Conservation (phyloP, 2,797 vertebrate genomes). For the Crocidura indochinensis region DNA sequence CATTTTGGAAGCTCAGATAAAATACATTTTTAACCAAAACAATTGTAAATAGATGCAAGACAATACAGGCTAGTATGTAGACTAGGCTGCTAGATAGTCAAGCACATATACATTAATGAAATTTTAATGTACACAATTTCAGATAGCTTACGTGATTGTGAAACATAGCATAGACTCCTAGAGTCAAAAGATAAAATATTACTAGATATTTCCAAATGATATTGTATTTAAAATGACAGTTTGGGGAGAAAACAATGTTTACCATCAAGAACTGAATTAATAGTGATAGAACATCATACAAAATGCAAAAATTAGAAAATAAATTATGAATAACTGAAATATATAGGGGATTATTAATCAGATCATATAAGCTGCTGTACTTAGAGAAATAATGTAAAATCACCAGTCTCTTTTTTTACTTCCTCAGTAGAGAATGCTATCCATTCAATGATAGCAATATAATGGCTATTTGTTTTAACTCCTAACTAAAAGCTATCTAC, state of each 20-base stretch:
- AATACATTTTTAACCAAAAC: not conserved
- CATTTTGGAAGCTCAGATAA: not conserved
- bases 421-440: not conserved
- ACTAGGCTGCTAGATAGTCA: not conserved
- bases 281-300: not conserved
- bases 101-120: not conserved
- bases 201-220: not conserved
- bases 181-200: not conserved
- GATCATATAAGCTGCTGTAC: not conserved
- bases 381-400: not conserved
- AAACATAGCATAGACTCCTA: not conserved
- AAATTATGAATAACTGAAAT: not conserved
- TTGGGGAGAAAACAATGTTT: not conserved
- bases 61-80: not conserved
- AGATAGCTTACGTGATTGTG: not conserved
- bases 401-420: not conserved
- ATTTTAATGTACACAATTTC: not conserved
- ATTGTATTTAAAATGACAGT: constrained; percentile 2
- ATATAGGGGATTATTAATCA: not conserved
- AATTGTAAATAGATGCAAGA: not conserved
- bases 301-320: not conserved
- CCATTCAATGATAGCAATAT: not conserved
- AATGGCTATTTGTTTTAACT: not conserved
- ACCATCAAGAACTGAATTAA: not conserved
- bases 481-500: not conserved